Percentiles rank a stretch among this genome's conserved stretches.
Evolutionary conservation across 2,113 vertebrate species (phyloP).

Genomic region (Grantiella picta): DNA sequence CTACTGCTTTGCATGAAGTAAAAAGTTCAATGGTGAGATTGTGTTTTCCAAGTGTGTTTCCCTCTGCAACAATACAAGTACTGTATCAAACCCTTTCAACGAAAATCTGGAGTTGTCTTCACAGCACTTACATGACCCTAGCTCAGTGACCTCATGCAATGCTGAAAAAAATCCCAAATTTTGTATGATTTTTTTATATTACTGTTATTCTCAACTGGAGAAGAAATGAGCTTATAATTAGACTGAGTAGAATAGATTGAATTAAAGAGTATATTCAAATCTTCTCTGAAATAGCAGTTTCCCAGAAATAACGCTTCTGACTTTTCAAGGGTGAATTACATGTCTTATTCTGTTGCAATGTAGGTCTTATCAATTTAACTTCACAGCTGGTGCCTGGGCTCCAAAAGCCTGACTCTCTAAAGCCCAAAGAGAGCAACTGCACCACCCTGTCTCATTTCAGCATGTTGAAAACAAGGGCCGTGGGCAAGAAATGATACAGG

Average conservation of each 20-base stretch:
- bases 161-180: constrained; percentile 29
- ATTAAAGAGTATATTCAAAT: constrained; percentile 38
- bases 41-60: neutral
- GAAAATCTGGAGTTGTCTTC: constrained; percentile 23
- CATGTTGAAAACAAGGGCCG: neutral
- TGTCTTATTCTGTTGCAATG: constrained; percentile 38
- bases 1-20: neutral
- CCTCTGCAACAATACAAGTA: neutral
- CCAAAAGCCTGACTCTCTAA: constrained; percentile 7
- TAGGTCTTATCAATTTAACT: constrained; percentile 39
- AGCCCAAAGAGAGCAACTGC: neutral
- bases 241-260: constrained; percentile 1
- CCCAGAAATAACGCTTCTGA: constrained; percentile 16
- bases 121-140: neutral
- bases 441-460: neutral
- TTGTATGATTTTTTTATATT: neutral
- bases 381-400: constrained; percentile 7
- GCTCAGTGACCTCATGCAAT: neutral
- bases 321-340: constrained; percentile 42
- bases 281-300: constrained; percentile 24
- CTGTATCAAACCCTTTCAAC: constrained; percentile 10
- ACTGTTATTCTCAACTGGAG: neutral
- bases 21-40: neutral
- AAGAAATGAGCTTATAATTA: constrained; percentile 29
- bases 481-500: neutral